Base-by-base conservation (phyloP, 2,797 vertebrate genomes). In the Leuciscus waleckii region DNA sequence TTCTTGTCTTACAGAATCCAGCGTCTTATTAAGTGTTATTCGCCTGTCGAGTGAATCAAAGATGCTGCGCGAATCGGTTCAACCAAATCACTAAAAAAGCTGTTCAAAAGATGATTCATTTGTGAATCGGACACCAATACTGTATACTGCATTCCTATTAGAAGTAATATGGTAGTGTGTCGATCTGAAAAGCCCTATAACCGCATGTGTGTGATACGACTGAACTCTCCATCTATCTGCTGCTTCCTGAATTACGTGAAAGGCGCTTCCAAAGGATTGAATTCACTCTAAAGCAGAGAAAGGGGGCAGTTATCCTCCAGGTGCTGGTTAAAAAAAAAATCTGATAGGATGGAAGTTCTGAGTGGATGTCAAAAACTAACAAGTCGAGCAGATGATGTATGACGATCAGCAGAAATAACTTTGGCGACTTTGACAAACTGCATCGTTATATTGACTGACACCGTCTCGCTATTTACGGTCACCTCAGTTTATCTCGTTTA, bases 161-260 rank as follows among this genome's bases (percentile, higher is more conserved):
- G 65, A 26, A 58, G 63, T 78, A 56, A 78, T 84, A 58, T 84
- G 82, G 74, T 70, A 78, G 74, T 78, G 82, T 84, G 10, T 5
- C 13, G 14, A 17, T 51, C 21, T 17, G 81, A 75, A 51, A 14
- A 79, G 21, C 77, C 29, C 2, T 63, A 76, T 63, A 63, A 37
- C 16, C 23, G 54, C 41, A 23, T 71, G 76, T 85, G 69, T 75
- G 70, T 75, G 56, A 71, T 69, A 49, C 54, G 81, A 56, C 41
- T 86, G 67, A 80, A 61, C 70, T 80, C 58, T 32, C 32, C 26
- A 80, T 79, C 77, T 43, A 43, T 81, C 71, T 49, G 46, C 81
- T 80, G 21, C 58, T 67, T 84, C 69, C 41, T 41, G 76, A 78
- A 67, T 54, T 46, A 26, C 76, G 51, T 6, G 58, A 39, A 71